Conservation (phyloP, 1,140 invertebrate species). For the Rhagoletis pomonella region DNA sequence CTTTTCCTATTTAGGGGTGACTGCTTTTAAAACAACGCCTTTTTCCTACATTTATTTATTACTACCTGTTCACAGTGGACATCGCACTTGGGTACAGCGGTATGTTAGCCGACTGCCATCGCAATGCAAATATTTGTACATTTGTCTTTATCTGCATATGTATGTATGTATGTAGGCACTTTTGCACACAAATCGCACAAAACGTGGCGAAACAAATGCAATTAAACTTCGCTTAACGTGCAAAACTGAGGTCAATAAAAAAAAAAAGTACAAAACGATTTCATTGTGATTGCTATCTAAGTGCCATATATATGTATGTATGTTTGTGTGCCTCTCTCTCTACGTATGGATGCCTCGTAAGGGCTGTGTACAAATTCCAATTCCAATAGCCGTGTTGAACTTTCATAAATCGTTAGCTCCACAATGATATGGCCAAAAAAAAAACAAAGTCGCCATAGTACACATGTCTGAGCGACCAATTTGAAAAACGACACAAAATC, state of each 20-base stretch:
- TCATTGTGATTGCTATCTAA: background rate
- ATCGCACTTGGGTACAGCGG: no score
- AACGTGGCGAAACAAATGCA: background rate
- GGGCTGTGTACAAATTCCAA: background rate
- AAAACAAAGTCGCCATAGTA: background rate
- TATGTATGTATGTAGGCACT: background rate
- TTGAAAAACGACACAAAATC: conserved; percentile 33
- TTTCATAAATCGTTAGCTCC: background rate
- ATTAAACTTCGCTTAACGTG: conserved; percentile 15
- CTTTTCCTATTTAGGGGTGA: no score
- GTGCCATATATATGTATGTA: background rate
- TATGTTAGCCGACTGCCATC: no score
- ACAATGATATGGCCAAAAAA: background rate
- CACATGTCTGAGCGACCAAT: no score
- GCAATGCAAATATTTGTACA: no score
- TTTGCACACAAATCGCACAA: background rate
- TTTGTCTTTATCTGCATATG: background rate
- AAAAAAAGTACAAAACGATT: no score
- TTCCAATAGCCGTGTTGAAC: no score
- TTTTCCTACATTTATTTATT: no score
- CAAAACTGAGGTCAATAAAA: background rate
- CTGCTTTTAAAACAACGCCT: no score
- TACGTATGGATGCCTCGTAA: no score
- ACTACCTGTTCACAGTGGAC: no score
- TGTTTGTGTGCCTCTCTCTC: background rate